Percentiles rank a stretch among this genome's conserved stretches.
phyloP scores from a whole-genome alignment of 2,113 vertebrate genomes.

The Saguinus imperator region DNA sequence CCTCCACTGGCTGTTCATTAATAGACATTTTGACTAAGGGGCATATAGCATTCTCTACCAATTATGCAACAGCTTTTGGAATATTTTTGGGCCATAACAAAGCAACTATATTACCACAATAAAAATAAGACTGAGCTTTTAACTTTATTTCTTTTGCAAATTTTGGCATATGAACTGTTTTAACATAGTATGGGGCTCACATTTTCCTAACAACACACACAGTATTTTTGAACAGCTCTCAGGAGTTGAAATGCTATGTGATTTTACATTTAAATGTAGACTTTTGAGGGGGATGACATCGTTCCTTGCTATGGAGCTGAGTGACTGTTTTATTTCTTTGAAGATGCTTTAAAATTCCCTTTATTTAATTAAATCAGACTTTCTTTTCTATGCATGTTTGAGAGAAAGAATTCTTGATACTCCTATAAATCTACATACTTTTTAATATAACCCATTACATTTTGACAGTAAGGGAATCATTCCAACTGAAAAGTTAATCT shows the following conservation, averaged over 20 bases:
- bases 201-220: constrained; percentile 26
- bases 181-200: not conserved
- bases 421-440: not conserved
- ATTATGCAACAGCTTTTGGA: not conserved
- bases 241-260: constrained; percentile 32
- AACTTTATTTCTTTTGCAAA: constrained; percentile 4
- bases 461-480: not conserved
- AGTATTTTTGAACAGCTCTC: constrained; percentile 46
- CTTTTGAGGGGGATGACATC: constrained; percentile 14
- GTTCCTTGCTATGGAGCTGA: constrained; percentile 13
- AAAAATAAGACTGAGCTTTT: constrained; percentile 40
- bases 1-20: not conserved
- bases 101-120: not conserved
- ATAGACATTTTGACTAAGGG: not conserved
- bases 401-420: constrained; percentile 35
- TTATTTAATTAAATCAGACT: constrained; percentile 60
- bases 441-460: constrained; percentile 20
- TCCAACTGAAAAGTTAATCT: constrained; percentile 25
- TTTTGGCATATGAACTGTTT: constrained; percentile 20
- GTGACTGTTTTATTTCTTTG: constrained; percentile 51
- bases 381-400: constrained; percentile 51
- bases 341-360: constrained; percentile 45
- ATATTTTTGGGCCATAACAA: not conserved
- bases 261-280: constrained; percentile 52
- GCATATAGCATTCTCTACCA: not conserved